Conservation (phyloP, 2,797 vertebrate genomes). For the Alectoris magna region DNA sequence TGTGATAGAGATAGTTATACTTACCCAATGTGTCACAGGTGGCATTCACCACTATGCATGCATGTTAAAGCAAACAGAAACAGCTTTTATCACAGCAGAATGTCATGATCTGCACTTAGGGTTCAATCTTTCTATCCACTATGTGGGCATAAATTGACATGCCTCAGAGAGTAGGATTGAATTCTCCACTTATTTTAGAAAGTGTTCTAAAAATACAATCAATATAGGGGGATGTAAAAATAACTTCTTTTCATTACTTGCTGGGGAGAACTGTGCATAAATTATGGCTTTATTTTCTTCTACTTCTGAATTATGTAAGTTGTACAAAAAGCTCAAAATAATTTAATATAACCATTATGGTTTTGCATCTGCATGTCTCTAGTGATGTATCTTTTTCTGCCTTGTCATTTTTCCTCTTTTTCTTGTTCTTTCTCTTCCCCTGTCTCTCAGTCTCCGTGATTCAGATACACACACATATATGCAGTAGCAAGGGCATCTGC, state of each 20-base stretch:
- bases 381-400: background rate
- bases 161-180: slow-evolving; percentile 63
- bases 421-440: background rate
- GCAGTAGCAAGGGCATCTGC: background rate
- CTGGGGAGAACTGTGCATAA: slow-evolving; percentile 51
- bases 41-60: slow-evolving; percentile 65
- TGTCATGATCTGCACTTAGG: slow-evolving; percentile 76
- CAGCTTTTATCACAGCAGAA: slow-evolving; percentile 78
- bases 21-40: slow-evolving; percentile 53
- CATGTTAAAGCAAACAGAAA: slow-evolving; percentile 75
- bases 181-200: slow-evolving; percentile 71
- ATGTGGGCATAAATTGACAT: slow-evolving; percentile 73
- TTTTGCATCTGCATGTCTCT: background rate
- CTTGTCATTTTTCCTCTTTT: background rate
- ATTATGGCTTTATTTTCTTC: slow-evolving; percentile 59
- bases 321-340: slow-evolving; percentile 14
- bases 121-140: slow-evolving; percentile 71
- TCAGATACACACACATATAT: background rate
- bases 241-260: slow-evolving; percentile 33
- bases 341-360: background rate
- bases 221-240: slow-evolving; percentile 58
- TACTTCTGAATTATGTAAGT: slow-evolving; percentile 49
- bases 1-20: slow-evolving; percentile 50
- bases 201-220: slow-evolving; percentile 75
- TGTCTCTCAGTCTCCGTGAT: background rate